Evolutionary conservation across 2,113 vertebrate genomes (phyloP), one percentile per base, ranked within the genome.

Genomic region (Platycercus adscitus): DNA sequence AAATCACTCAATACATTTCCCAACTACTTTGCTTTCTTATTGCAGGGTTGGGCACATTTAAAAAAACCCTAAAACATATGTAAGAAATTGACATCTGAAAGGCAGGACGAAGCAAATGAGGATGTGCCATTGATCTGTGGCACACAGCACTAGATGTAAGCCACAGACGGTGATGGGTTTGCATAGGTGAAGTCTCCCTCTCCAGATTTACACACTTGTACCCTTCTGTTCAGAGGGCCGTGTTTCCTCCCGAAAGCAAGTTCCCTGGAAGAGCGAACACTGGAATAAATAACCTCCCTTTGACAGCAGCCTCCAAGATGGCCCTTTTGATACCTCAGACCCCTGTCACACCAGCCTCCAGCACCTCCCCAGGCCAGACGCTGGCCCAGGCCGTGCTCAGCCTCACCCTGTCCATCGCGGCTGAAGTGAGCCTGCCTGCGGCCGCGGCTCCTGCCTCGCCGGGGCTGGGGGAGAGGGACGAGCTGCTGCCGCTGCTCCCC

Each of bases 271-370:
- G 13, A 3, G n/a, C 1, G 19, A 49, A 10, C 9, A 4, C 37
- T 4, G 44, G 5, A 26, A 31, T 2, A 25, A 31, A 5, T 4
- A 47, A 11, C 31, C 37, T 4, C 29, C 5, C 33, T 17, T 7
- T 5, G 11, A 7, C 53, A 28, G 50, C 53, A 2, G 10, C 3
- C 46, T 33, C 85, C 7, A 2, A 21, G 21, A 16, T 3, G 43
- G 11, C 61, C 49, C 4, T 37, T 16, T 1, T 0, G 41, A 33
- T 6, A 29, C 21, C 56, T 2, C 43, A 2, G 43, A 50, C 9
- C 5, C 39, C 26, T 3, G 37, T 3, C 64, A 7, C 1, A 12
- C 18, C 63, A 3, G 7, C 1, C 12, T 2, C n/a, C 24, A 4
- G 43, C 39, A 18, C 73, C 3, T 6, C 5, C 26, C 39, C 55